Evolutionary conservation across 2,113 vertebrate species (phyloP).

Genomic region (Brachypteracias leptosomus): DNA sequence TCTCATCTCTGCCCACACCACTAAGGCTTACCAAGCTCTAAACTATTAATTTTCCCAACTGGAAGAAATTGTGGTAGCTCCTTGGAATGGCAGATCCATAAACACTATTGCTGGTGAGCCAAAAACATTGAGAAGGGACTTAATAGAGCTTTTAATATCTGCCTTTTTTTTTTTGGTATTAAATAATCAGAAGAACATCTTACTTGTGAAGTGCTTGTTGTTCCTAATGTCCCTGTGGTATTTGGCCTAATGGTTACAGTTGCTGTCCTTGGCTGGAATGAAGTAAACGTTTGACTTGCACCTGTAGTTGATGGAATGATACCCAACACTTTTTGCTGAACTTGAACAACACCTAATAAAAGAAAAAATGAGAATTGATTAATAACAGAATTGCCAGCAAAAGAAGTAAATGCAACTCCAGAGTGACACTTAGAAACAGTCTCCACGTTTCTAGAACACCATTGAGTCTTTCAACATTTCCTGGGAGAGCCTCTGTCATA

Average conservation of each 20-base stretch:
- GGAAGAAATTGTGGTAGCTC: neutral
- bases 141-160: neutral
- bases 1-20: neutral
- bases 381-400: neutral
- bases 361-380: slow-evolving; percentile 52
- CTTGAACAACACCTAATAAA: slow-evolving; percentile 81
- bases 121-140: neutral
- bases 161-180: neutral
- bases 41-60: neutral
- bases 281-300: slow-evolving; percentile 90
- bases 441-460: slow-evolving; percentile 18
- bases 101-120: neutral
- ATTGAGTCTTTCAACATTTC: neutral
- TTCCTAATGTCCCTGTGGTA: slow-evolving; percentile 72
- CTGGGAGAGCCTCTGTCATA: neutral
- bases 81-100: neutral
- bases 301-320: slow-evolving; percentile 93
- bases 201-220: slow-evolving; percentile 80
- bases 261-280: slow-evolving; percentile 92
- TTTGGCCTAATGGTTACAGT: slow-evolving; percentile 91
- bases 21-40: neutral
- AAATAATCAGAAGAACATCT: slow-evolving; percentile 17
- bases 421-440: neutral
- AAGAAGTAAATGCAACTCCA: slow-evolving; percentile 9
- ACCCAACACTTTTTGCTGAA: slow-evolving; percentile 92